Conservation (phyloP, 2,797 vertebrate species). For the Chaenodraco wilsoni region DNA sequence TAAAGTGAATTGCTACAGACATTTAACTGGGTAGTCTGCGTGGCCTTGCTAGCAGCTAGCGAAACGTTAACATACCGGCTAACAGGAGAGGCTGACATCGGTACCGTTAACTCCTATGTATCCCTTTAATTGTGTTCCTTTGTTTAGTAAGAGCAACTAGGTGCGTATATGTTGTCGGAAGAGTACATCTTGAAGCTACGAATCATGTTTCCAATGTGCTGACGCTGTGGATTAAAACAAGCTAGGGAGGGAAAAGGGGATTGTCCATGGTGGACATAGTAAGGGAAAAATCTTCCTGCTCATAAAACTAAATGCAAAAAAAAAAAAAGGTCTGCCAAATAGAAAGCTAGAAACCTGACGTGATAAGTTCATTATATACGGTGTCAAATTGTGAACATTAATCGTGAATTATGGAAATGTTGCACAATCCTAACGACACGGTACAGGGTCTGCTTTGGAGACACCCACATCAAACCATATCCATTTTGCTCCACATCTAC, state of each 20-base stretch:
- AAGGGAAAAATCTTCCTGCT: conserved; percentile 23
- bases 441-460: conserved; percentile 58
- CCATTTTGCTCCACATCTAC: conserved; percentile 60
- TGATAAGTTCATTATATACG: not conserved
- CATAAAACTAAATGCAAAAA: conserved; percentile 18
- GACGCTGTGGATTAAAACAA: conserved; percentile 59
- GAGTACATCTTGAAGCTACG: not conserved
- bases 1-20: not conserved
- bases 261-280: conserved; percentile 62
- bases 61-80: conserved; percentile 52
- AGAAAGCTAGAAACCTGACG: no score
- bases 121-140: not conserved
- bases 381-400: conserved; percentile 16
- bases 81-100: conserved; percentile 39
- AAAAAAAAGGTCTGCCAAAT: not conserved
- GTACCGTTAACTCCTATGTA: not conserved
- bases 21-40: conserved; percentile 47
- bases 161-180: not conserved
- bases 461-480: conserved; percentile 74
- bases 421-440: conserved; percentile 28
- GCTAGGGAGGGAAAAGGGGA: conserved; percentile 57
- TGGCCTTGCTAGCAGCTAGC: conserved; percentile 74
- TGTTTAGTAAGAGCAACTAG: not conserved
- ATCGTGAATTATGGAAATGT: conserved; percentile 9
- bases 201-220: conserved; percentile 28